Conservation (phyloP, 92 coral and sea anemone species). For the Palythoa caribaeorum region DNA sequence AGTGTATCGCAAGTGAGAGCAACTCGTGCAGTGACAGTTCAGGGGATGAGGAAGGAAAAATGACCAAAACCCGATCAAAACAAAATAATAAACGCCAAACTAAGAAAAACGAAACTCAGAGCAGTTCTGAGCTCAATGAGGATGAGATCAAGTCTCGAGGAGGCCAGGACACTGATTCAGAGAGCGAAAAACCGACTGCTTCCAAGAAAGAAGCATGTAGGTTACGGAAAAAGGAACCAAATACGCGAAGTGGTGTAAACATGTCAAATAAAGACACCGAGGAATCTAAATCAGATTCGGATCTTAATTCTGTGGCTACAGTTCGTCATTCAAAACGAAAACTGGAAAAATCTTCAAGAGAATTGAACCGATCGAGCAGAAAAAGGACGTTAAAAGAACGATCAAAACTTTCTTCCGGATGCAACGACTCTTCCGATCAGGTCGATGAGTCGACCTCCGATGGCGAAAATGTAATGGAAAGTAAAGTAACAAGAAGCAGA, state of each 20-base stretch:
- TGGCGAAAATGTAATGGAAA: constrained; percentile 59
- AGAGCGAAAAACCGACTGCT: constrained; percentile 52
- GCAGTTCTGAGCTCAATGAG: constrained; percentile 38
- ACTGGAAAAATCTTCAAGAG: constrained; percentile 25
- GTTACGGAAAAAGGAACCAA: constrained; percentile 20
- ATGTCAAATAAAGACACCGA: constrained; percentile 29
- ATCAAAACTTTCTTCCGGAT: constrained; percentile 7
- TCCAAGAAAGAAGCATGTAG: constrained; percentile 41
- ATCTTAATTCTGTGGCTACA: constrained; percentile 16
- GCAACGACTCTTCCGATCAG: constrained; percentile 63
- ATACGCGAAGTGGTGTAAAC: constrained; percentile 24
- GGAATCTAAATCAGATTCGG: constrained; percentile 31
- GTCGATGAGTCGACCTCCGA: constrained; percentile 76
- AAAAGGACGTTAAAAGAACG: constrained; percentile 40
- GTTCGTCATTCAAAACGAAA: constrained; percentile 38
- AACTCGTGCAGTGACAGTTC: constrained; percentile 84
- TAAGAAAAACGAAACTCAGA: constrained; percentile 24
- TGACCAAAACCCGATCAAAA: constrained; percentile 32
- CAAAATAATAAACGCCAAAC: constrained; percentile 7
- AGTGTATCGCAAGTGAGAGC: constrained; percentile 60
- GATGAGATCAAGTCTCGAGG: constrained; percentile 52
- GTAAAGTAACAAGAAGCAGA: constrained; percentile 53
- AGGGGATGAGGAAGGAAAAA: constrained; percentile 65
- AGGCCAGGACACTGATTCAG: constrained; percentile 48
- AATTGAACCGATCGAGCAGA: constrained; percentile 15